Base-by-base conservation (phyloP, 92 coral and sea anemone genomes). In the Zoanthus gigantus region DNA sequence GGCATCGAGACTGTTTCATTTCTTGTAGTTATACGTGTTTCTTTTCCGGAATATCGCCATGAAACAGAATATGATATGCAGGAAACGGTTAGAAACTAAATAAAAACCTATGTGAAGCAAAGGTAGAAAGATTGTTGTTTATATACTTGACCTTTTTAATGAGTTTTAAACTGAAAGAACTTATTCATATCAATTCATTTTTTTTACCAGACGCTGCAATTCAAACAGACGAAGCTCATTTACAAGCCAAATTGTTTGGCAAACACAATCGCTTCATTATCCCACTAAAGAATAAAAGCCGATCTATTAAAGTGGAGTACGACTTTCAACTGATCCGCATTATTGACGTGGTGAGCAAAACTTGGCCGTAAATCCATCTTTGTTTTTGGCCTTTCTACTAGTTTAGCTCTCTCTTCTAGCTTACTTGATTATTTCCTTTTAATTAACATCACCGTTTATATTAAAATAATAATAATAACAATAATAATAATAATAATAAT, bases 301-400 rank as follows among this genome's bases (percentile, higher is more conserved):
- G 86, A 3, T 84, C 91, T 12, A 91, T 96, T 34, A 79, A 69
- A 65, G 94, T 96, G 10, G 86, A 79, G 56, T 96, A 94, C 88
- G 96, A 93, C 79, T 93, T 87, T 83, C 92, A 92, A 60, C 93
- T 97, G n/a, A 97, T 97, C 34, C 94, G 94, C 37, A 93, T 97
- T 7, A 92, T 94, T 61, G 98, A 96, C 71, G 98, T 96, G 98
- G 98, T 96, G 65, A 88, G 97, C 12, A 8, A 47, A 23, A 30
- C 18, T 60, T 60, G 6, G 23, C 13, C 18, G 6, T 14, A 17
- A 60, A 14, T 13, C 23, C 18, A 11, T 17, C 6, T 11, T 7
- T 63, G 32, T 17, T 5, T 9, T 16, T 5, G 1, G 4, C 29
- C 9, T 17, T 63, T n/a, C 1, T 7, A 0, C 30, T n/a, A 23